Evolutionary conservation across 2,113 vertebrate genomes (phyloP).

Genomic region (Phocoena phocoena): DNA sequence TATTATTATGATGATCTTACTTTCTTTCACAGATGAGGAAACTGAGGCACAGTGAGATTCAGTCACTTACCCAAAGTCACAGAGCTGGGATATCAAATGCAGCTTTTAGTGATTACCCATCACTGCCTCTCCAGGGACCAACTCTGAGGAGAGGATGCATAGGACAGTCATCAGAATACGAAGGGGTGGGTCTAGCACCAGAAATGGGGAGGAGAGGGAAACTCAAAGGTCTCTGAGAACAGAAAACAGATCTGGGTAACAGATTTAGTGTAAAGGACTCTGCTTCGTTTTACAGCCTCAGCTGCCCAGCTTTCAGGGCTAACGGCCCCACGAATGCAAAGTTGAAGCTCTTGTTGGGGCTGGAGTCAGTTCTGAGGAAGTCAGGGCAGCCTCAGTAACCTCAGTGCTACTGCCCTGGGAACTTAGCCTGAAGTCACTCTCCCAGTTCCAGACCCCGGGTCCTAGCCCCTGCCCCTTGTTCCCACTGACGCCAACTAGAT

Average conservation of each 20-base stretch:
- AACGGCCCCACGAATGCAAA: background rate
- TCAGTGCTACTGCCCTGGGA: background rate
- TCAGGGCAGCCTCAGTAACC: background rate
- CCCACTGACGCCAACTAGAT: background rate
- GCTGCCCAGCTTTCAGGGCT: background rate
- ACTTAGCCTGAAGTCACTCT: background rate
- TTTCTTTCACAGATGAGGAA: background rate
- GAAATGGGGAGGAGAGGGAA: background rate
- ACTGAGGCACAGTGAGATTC: background rate
- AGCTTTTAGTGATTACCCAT: background rate
- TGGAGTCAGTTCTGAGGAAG: background rate
- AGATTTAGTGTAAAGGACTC: background rate
- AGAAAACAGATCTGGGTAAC: background rate
- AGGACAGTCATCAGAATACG: accelerated
- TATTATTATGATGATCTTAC: background rate
- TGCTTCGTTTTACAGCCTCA: background rate
- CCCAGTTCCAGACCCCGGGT: background rate
- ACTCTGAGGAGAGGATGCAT: background rate
- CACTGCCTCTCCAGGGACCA: background rate
- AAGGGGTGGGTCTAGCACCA: background rate
- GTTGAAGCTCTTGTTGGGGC: background rate
- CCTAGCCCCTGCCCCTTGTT: background rate
- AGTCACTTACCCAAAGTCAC: background rate
- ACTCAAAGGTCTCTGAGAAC: background rate
- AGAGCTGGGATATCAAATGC: too few species aligned